These are phyloP conservation scores for Sigmodon hispidus DNA, from an alignment of 2,113 vertebrate species.

Conservation along the genomic window DNA sequence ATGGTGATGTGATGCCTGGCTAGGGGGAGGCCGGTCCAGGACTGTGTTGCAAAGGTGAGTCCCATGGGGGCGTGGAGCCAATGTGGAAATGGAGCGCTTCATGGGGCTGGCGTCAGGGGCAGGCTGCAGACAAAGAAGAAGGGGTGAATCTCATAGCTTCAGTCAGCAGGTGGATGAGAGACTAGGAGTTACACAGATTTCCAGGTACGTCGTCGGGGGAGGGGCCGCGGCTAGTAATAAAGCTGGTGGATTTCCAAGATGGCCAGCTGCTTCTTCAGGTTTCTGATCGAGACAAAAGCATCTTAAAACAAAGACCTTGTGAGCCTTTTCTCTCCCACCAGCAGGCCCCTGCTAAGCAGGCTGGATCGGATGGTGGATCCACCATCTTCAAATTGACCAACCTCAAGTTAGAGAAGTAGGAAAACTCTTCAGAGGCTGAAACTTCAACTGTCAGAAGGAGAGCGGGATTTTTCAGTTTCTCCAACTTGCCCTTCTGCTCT, in stretches of 20 bases:
- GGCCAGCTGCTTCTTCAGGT: background rate
- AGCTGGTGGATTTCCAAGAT: background rate
- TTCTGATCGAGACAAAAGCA: background rate
- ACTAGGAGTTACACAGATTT: background rate
- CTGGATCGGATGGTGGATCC: background rate
- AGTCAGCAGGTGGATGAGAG: background rate
- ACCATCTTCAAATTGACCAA: background rate
- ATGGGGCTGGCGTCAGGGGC: slow-evolving; percentile 92
- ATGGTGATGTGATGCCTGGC: slow-evolving; percentile 90
- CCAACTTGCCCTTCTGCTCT: background rate
- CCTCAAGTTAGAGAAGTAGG: background rate
- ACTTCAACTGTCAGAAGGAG: background rate
- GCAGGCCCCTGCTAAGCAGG: background rate
- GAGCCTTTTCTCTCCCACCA: background rate
- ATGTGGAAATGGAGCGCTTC: slow-evolving; percentile 94
- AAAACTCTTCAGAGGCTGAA: background rate
- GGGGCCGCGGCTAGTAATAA: background rate
- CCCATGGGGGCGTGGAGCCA: slow-evolving; percentile 89
- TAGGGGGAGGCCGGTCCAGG: slow-evolving; percentile 87
- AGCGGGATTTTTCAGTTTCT: background rate
- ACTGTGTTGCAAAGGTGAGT: slow-evolving; percentile 88
- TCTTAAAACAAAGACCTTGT: background rate
- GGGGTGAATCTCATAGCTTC: fast-evolving
- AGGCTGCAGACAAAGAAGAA: slow-evolving; percentile 82
- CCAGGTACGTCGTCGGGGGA: background rate